Conservation (phyloP, 2,888 invertebrate genomes). For the Rhamnusium bicolor region DNA sequence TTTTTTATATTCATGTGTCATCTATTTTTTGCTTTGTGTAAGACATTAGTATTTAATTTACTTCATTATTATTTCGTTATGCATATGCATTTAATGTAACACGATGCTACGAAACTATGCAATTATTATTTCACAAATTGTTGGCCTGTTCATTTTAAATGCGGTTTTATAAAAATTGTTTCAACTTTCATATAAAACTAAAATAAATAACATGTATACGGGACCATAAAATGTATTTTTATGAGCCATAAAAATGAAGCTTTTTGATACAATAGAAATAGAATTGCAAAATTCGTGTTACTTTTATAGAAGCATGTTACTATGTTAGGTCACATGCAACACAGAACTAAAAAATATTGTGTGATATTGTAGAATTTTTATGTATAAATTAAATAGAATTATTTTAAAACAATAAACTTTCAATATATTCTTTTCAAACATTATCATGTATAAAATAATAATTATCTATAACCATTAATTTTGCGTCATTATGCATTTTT, state of each 20-base stretch:
- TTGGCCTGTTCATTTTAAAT: slow-evolving; percentile 1
- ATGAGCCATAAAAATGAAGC: slow-evolving; percentile 20
- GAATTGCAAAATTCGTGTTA: slow-evolving; percentile 14
- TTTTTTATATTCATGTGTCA: no score
- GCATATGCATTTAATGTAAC: not conserved
- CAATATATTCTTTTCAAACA: no score
- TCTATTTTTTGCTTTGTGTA: no score
- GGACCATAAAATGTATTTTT: slow-evolving; percentile 18
- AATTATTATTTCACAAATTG: slow-evolving; percentile 11
- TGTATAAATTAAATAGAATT: no score
- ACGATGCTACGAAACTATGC: not conserved
- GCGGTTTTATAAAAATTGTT: slow-evolving; percentile 14
- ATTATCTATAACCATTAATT: no score
- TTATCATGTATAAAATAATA: no score
- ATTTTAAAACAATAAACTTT: no score
- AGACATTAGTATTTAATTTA: no score
- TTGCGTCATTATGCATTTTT: no score
- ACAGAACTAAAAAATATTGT: not conserved
- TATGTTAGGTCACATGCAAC: not conserved
- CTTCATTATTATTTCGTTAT: not conserved
- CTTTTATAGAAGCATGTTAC: not conserved
- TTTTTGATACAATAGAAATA: slow-evolving; percentile 28
- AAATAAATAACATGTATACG: slow-evolving; percentile 13
- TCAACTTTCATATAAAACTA: slow-evolving; percentile 27
- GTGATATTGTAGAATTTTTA: no score